phyloP scores from a whole-genome alignment of 2,113 vertebrate species.

The Albula glossodonta region DNA sequence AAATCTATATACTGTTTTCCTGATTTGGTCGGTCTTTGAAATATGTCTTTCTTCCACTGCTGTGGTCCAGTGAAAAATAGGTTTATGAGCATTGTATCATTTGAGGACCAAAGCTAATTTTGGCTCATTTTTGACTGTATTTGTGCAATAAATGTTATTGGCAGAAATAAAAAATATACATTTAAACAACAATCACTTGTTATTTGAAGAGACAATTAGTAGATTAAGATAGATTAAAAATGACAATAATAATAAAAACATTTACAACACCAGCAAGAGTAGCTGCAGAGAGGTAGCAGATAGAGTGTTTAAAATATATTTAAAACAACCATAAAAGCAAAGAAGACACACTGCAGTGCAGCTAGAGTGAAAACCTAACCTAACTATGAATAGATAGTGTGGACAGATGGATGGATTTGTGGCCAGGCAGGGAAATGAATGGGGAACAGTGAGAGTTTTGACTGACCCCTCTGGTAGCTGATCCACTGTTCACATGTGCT shows the following conservation, averaged over 20 bases:
- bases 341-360: neutral
- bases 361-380: neutral
- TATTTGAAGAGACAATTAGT: neutral
- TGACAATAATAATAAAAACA: neutral
- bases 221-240: neutral
- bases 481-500: neutral
- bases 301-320: neutral
- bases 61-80: neutral
- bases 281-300: neutral
- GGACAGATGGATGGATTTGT: neutral
- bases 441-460: neutral
- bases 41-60: neutral
- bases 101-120: neutral
- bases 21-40: neutral
- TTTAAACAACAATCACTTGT: neutral
- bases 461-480: neutral
- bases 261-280: neutral
- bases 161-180: neutral
- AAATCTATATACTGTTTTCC: neutral
- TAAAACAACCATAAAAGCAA: neutral
- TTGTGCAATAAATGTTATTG: neutral
- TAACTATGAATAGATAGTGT: neutral
- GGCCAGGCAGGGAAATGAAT: neutral
- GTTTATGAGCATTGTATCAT: neutral
- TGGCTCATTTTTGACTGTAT: neutral